These are phyloP conservation scores for Coenonympha arcania DNA, from an alignment of 2,888 invertebrate genomes.

Conservation along the genomic window DNA sequence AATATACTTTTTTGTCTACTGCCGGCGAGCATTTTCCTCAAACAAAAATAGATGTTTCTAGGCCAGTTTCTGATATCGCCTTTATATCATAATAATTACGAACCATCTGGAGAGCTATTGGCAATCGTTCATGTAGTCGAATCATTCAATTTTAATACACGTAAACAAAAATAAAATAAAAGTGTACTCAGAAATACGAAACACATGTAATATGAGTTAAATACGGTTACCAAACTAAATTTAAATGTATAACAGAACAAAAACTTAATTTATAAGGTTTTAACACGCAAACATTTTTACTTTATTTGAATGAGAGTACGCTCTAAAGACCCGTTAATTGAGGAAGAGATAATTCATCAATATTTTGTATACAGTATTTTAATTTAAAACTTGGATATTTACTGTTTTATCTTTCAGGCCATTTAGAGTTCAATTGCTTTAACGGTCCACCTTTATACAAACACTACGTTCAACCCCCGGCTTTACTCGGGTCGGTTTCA, in stretches of 20 bases:
- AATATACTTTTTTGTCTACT: too few species aligned
- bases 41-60: conserved; percentile 17
- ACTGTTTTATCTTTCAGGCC: conserved; percentile 1
- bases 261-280: conserved; percentile 14
- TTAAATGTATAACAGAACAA: conserved; percentile 17
- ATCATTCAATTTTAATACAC: conserved; percentile 10
- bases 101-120: conserved; percentile 25
- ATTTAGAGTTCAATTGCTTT: conserved; percentile 4
- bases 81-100: conserved; percentile 14
- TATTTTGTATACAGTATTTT: conserved; percentile 8
- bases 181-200: conserved; percentile 20
- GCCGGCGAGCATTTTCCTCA: conserved; percentile 6
- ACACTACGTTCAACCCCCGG: too few species aligned
- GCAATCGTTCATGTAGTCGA: conserved; percentile 25
- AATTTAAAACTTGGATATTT: conserved; percentile 1
- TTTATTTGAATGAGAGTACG: conserved; percentile 21
- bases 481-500: too few species aligned
- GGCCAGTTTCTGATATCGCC: conserved; percentile 14
- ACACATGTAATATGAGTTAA: conserved; percentile 24
- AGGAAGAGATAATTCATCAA: conserved; percentile 15
- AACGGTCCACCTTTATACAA: background rate
- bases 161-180: conserved; percentile 14
- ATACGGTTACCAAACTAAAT: conserved; percentile 24
- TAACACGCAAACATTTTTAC: conserved; percentile 26
- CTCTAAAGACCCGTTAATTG: conserved; percentile 17